Conservation (phyloP, 2,113 vertebrate genomes). For the Paedocypris sp. region DNA sequence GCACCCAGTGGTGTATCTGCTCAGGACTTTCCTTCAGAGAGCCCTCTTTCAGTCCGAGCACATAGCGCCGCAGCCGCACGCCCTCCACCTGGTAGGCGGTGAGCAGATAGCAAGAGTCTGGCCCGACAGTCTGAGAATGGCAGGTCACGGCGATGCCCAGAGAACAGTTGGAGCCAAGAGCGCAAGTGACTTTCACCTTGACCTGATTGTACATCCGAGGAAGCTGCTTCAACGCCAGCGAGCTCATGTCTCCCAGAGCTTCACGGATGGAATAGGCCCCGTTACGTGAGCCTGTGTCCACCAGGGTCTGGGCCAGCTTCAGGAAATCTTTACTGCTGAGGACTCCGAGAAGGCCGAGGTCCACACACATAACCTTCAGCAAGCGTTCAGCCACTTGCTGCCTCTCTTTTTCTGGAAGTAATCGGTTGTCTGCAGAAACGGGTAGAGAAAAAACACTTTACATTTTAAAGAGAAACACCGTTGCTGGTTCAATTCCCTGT, state of each 20-base stretch:
- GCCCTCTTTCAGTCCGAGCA: conserved; percentile 81
- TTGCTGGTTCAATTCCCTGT: too few species aligned
- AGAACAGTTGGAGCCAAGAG: conserved; percentile 86
- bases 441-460: not conserved
- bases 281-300: conserved; percentile 89
- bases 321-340: conserved; percentile 92
- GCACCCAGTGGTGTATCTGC: conserved; percentile 93
- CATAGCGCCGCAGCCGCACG: conserved; percentile 82
- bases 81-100: conserved; percentile 91
- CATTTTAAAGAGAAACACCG: too few species aligned
- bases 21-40: conserved; percentile 82
- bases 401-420: conserved; percentile 88
- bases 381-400: conserved; percentile 92
- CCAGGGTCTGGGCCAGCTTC: conserved; percentile 89
- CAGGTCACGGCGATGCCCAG: conserved; percentile 91
- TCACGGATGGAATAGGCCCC: conserved; percentile 90
- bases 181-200: conserved; percentile 96
- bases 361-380: conserved; percentile 86
- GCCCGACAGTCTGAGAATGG: conserved; percentile 82
- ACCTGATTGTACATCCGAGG: conserved; percentile 98
- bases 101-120: conserved; percentile 84
- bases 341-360: conserved; percentile 80
- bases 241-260: conserved; percentile 88
- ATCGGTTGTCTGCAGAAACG: conserved; percentile 64
- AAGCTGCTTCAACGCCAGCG: conserved; percentile 85